A percentile compares a stretch with the other conserved stretches of the same genome.
phyloP scores from a whole-genome alignment of 1,140 invertebrate genomes.

The Heliconius melpomene region DNA sequence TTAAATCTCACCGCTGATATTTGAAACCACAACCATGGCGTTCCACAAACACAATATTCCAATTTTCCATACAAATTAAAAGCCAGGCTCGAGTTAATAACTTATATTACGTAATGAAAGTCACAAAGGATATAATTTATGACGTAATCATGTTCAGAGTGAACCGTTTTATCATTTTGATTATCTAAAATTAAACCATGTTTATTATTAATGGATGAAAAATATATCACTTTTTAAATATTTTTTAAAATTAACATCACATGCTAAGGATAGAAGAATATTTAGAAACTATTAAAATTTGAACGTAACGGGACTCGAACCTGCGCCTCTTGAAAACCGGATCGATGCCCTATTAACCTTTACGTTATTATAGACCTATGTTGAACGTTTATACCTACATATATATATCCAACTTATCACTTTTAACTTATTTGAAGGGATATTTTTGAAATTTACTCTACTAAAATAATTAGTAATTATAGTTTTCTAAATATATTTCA shows the following conservation, averaged over 20 bases:
- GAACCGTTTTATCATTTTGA: slow-evolving; percentile 25
- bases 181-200: slow-evolving; percentile 22
- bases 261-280: too few relatives aligned
- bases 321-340: too few relatives aligned
- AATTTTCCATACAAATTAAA: slow-evolving; percentile 4
- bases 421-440: too few relatives aligned
- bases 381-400: too few relatives aligned
- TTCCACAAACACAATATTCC: neutral
- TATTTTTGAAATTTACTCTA: too few relatives aligned
- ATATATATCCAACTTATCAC: too few relatives aligned
- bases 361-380: too few relatives aligned
- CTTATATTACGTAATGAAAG: neutral
- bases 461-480: too few relatives aligned
- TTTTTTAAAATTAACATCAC: neutral
- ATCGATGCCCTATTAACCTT: too few relatives aligned
- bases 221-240: neutral
- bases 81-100: neutral
- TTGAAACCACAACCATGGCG: neutral
- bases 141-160: slow-evolving; percentile 1
- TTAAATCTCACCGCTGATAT: neutral
- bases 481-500: too few relatives aligned
- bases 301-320: too few relatives aligned
- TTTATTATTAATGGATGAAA: neutral
- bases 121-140: slow-evolving; percentile 22
- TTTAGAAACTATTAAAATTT: too few relatives aligned